Base-by-base conservation (phyloP, 2,888 invertebrate species). In the Drosophila mercatorum region DNA sequence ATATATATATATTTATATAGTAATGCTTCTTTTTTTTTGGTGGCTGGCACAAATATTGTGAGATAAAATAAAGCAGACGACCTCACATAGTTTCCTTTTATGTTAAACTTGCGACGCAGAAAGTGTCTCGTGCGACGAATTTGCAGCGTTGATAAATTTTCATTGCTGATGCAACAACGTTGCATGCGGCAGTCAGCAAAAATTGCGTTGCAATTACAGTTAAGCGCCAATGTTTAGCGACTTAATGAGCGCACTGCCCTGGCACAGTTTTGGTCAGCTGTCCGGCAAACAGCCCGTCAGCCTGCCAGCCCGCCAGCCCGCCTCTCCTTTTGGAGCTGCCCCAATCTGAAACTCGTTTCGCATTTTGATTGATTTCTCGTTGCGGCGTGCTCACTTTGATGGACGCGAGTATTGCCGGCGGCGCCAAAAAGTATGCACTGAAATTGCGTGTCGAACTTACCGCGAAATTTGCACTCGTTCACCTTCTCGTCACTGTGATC, bases 401-500 rank as follows among this genome's bases (percentile, higher is more conserved):
- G 67, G 78, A 87, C 79, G 68, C 53, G 59, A 87, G 40, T 89
- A 88, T 83, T 36, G 22, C n/a, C 17, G 2, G 26, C 6, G 11
- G 17, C 8, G 41, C 89, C 84, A 11, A 51, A 78, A 81, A 83
- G 78, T 75, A 83, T 78, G 89, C 88, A 58, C 28, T 47, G 2
- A 12, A 49, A 7, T 31, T 26, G 1, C 3, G 0, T 43, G 12
- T 2, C 2, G 2, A 14, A 91, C 91, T 88, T 72, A 91, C 91
- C 93, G 94, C 92, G 92, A 95, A 96, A 95, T 94, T 95, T 95
- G 93, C 97, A 97, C 92, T 95, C 94, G 74, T 95, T 94, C 49
- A 95, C 93, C 90, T 94, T 94, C 93, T 97, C 97, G 92, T 97
- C 97, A n/a, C 96, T 96, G 91, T 95, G 95, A 93, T 97, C 97